Percentiles rank a stretch among this genome's conserved stretches.
Evolutionary conservation across 1,140 invertebrate species (phyloP).

Genomic region (Zaprionus ghesquierei): DNA sequence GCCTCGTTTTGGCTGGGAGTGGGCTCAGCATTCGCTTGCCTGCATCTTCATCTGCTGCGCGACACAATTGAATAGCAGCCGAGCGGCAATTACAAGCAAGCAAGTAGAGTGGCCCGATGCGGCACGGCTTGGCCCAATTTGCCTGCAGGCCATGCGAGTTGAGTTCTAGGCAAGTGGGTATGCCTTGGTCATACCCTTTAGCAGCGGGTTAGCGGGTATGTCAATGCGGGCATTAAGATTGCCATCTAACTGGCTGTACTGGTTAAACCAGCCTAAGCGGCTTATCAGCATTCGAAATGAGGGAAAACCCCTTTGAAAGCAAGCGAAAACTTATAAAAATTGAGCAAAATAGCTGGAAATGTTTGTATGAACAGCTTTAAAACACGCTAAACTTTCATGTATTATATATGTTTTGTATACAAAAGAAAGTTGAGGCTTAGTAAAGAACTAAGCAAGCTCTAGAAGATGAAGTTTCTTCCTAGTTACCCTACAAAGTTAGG

Average conservation of each 20-base stretch:
- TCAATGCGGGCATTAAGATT: constrained; percentile 15
- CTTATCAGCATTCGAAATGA: background rate
- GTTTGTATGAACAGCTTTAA: background rate
- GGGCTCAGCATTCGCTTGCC: constrained; percentile 1
- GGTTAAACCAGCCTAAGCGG: background rate
- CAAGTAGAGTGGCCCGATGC: constrained; percentile 49
- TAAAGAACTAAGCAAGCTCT: too few relatives aligned
- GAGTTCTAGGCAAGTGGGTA: constrained; percentile 46
- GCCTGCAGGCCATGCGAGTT: constrained; percentile 59
- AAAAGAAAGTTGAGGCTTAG: too few relatives aligned
- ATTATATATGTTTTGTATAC: background rate
- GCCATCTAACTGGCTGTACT: background rate
- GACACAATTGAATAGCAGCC: constrained; percentile 42
- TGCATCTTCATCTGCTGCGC: constrained; percentile 17
- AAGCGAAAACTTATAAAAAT: background rate
- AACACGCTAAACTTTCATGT: background rate
- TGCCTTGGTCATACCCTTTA: constrained; percentile 46
- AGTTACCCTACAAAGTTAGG: background rate
- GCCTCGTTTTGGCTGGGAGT: background rate
- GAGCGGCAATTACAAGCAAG: constrained; percentile 64
- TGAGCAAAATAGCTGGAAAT: background rate
- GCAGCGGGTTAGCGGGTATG: constrained; percentile 41
- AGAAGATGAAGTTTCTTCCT: background rate
- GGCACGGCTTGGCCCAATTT: constrained; percentile 31
- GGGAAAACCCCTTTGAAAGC: background rate